phyloP scores from a whole-genome alignment of 2,888 invertebrate genomes.

The Pecten maximus region DNA sequence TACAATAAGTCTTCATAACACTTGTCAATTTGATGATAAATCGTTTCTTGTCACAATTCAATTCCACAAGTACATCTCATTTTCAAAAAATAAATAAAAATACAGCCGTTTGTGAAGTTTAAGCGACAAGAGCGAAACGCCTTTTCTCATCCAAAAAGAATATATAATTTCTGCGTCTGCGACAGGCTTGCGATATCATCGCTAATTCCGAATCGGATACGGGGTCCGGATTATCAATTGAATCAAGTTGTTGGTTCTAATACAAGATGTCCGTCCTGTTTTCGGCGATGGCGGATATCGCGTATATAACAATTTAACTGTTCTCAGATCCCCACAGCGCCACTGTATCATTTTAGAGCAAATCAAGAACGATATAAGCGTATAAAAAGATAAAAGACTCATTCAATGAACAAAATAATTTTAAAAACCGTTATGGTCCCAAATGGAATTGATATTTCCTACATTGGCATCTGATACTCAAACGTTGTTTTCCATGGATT shows the following conservation, averaged over 20 bases:
- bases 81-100: constrained; percentile 18
- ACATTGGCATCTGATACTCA: too few species aligned
- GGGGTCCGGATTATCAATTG: not conserved
- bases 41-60: constrained; percentile 29
- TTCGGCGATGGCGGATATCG: not conserved
- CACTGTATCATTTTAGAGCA: too few species aligned
- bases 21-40: constrained; percentile 17
- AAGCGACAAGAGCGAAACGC: not conserved
- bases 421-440: too few species aligned
- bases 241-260: not conserved
- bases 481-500: too few species aligned
- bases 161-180: constrained; percentile 26
- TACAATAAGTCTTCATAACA: not conserved
- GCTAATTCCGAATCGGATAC: constrained; percentile 24
- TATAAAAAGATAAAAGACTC: too few species aligned
- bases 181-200: not conserved
- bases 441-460: too few species aligned
- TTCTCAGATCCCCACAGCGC: not conserved
- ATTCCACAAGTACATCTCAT: not conserved
- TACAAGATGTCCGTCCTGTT: not conserved
- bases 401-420: too few species aligned
- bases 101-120: not conserved
- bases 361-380: too few species aligned
- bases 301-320: not conserved
- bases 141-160: not conserved